Base-by-base conservation (phyloP, 2,888 invertebrate genomes). In the Miltochrista miniata region DNA sequence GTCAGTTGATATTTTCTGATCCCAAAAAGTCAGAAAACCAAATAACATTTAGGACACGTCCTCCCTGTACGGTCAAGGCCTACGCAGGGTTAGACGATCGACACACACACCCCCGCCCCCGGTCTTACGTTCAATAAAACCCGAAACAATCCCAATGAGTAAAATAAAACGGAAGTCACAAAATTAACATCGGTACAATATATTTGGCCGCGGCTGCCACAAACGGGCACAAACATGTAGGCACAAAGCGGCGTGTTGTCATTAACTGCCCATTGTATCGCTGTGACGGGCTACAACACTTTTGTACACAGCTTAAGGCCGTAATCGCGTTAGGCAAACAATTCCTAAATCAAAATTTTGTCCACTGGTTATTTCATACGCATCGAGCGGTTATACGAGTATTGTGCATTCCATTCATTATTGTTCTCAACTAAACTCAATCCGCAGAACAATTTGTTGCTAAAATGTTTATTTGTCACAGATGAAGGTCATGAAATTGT, bases 191-290 rank as follows among this genome's bases (percentile, higher is more conserved):
- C 15, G 30, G 10, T 34, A 47, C 46, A 33, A 18, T 48, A 36
- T 24, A 24, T 24, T 24, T 24, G n/a, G 15, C 35, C 7, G 36
- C 12, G 24, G 30, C 12, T 31, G 12, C 48, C 35, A 13, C 34
- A 29, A 18, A 7, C 30, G 37, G 29, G 31, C 47, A 38, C 39
- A 51, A 47, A 7, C 41, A 45, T 37, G 47, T 34, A 7, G 39
- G 12, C 13, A 51, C 49, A 47, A 51, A 53, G 48, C 59, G 48
- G 43, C 55, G 55, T 48, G 48, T 59, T 58, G 60, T 68, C 72
- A 71, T 72, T 65, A 69, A 51, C 56, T 45, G 58, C 9, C 64
- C 56, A 68, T 67, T 72, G 72, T 69, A 72, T 69, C 51, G 29
- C 41, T n/a, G 14, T 14, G 18, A 43, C 35, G 33, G 37, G 18